These are phyloP conservation scores for Bothrops jararaca DNA, from an alignment of 2,113 vertebrate genomes.

Conservation along the genomic window DNA sequence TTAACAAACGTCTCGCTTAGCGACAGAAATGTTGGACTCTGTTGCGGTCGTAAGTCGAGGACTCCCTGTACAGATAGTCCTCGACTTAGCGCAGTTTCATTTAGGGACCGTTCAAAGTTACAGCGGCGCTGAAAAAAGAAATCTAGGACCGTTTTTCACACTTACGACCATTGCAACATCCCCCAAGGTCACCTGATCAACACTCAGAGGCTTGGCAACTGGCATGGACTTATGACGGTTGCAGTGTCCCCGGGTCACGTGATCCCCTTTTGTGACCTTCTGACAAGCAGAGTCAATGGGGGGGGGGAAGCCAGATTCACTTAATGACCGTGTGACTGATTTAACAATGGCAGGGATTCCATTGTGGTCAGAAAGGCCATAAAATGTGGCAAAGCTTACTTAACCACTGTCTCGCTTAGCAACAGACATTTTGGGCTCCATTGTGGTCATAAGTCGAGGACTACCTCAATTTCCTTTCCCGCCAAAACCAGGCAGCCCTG, in stretches of 20 bases:
- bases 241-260: neutral
- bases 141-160: accelerated
- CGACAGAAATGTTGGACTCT: too few relatives aligned
- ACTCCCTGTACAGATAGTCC: too few relatives aligned
- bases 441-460: neutral
- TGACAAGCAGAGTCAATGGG: neutral
- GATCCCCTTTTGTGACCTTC: neutral
- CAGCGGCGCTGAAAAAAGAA: neutral
- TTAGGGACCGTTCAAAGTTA: neutral
- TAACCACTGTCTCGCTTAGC: neutral
- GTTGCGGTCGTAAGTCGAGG: too few relatives aligned
- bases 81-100: neutral
- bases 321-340: too few relatives aligned
- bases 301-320: neutral
- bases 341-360: neutral
- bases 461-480: neutral
- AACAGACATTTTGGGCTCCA: neutral
- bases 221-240: neutral
- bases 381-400: neutral
- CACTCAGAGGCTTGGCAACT: neutral
- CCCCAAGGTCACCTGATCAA: neutral
- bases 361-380: neutral
- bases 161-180: neutral
- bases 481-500: slow-evolving; percentile 80
- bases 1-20: too few relatives aligned